Base-by-base conservation (phyloP, 2,888 invertebrate genomes). In the Diplazon laetatorius region DNA sequence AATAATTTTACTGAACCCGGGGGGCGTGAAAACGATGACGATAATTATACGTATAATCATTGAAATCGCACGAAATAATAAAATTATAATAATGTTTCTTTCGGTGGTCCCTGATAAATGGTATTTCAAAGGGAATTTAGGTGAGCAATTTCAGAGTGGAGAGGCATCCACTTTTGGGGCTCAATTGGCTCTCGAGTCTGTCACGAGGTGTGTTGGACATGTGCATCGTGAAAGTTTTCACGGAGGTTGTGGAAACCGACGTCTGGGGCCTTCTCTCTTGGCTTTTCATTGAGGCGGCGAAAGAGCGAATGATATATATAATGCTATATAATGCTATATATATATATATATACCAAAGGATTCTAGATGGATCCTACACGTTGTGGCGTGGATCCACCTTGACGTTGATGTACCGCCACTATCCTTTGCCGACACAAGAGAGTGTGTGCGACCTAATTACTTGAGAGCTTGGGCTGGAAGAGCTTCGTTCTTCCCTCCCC, bases 391-490 rank as follows among this genome's bases (percentile, higher is more conserved):
- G 52, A 52, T 52, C n/a, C 52, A 22, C 52, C 14, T 14, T 25
- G 52, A 52, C 52, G 52, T 25, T 52, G 52, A 52, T 14, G 52
- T n/a, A 52, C n/a, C 25, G 12, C n/a, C 25, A n/a, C 35, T 62
- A 30, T 76, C 50, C 69, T 69, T 76, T 69, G 62, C 55, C 48
- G 6, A 8, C 14, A 9, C 14, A 25, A 46, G 42, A 79, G 82
- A 46, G 42, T 78, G 82, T 52, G 77, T 30, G 25, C 86, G 85
- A 85, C 86, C 85, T 85, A 85, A 85, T 85, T 85, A 84, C 82
- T 84, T 85, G 85, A 86, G 85, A 85, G 86, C 84, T 80, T 52
- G 46, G 16, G 55, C 71, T 18, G 9, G 42, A n/a, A 2, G 30
- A 5, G 30, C 6, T 5, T 30, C 4, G 2, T 5, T 6, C 30